Evolutionary conservation across 1,140 invertebrate species (phyloP), one percentile per base, ranked within the genome.

Genomic region (Drosophila elegans): DNA sequence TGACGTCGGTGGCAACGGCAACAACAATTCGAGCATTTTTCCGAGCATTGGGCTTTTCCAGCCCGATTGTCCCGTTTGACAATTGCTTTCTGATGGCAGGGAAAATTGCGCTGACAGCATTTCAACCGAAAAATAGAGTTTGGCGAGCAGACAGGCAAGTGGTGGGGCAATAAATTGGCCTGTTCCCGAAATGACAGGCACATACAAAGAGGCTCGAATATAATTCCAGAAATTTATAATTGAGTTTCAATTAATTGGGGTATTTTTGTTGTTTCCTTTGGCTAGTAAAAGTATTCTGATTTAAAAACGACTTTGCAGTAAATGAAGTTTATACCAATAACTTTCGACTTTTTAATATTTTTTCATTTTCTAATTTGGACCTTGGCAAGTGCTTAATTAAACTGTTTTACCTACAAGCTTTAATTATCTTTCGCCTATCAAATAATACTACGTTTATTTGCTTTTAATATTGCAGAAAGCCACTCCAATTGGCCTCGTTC

Each of bases 111-210:
- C 63, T 69, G 48, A 71, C 67, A 71, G 51, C 27, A 42, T 49
- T 71, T 71, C 51, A 69, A 57, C 39, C 67, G 44, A 48, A 71
- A 71, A 71, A 71, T 71, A 49, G 67, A 57, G 64, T 29, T 54
- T 27, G 27, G 1, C 9, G 13, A 45, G 10, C 11, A 27, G 13
- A 9, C 10, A 10, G 16, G 6, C 16, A 21, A n/a, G n/a, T 21
- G 13, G 9, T 5, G 39, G 4, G 13, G 1, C 12, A 34, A 13
- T 27, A 67, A 71, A 68, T 68, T 55, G 49, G 27, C 42, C n/a
- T n/a, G n/a, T 38, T 36, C n/a, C 39, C 11, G 48, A 66, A 45
- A 32, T 45, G 32, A 27, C 25, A 46, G 21, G 10, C 27, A 2
- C 3, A 51, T 12, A 38, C 4, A 29, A 3, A 2, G 3, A 3